Conservation (phyloP, 2,888 invertebrate genomes). For the Tachina grossa region DNA sequence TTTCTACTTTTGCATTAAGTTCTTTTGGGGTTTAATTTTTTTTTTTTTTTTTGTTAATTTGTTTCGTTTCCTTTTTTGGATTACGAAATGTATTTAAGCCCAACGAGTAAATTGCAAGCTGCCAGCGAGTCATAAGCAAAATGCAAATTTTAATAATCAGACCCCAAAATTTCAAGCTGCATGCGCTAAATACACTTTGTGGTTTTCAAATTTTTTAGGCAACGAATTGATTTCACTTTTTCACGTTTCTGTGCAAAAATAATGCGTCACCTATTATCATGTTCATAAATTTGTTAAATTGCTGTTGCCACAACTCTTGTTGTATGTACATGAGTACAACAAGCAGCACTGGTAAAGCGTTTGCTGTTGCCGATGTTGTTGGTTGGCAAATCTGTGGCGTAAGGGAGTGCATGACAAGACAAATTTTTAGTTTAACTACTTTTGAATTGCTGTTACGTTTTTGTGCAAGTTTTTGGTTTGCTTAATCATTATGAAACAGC, state of each 20-base stretch:
- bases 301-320: conserved; percentile 6
- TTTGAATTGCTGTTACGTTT: conserved; percentile 57
- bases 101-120: conserved; percentile 9
- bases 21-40: background rate
- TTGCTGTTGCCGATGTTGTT: background rate
- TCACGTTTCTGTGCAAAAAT: background rate
- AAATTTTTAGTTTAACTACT: conserved; percentile 49
- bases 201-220: conserved; percentile 14
- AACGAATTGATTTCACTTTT: background rate
- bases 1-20: background rate
- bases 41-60: no score
- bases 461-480: background rate
- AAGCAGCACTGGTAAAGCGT: background rate
- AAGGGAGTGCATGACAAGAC: conserved; percentile 47
- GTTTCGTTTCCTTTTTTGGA: background rate
- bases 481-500: background rate
- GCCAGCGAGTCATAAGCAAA: conserved; percentile 3
- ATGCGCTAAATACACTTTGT: conserved; percentile 20
- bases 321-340: background rate
- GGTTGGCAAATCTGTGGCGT: conserved; percentile 8
- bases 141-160: conserved; percentile 37
- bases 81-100: conserved; percentile 10
- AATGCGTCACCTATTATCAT: background rate
- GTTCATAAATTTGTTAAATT: conserved; percentile 40
- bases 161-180: conserved; percentile 16